Evolutionary conservation across 2,797 vertebrate genomes (phyloP).

Genomic region (Scyliorhinus canicula): DNA sequence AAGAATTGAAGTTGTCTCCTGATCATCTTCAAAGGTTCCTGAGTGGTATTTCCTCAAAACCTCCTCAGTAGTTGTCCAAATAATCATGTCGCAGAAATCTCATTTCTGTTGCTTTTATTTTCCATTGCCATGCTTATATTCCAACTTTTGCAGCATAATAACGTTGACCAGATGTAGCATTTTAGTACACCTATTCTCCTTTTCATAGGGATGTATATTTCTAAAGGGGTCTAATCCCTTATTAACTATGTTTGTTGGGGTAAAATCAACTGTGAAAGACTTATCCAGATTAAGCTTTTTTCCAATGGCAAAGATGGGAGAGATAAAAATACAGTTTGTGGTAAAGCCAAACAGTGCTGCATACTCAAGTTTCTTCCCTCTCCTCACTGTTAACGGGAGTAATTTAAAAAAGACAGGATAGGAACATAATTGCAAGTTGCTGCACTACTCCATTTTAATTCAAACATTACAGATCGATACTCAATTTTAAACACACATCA

Average conservation of each 20-base stretch:
- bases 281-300: neutral
- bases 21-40: no score
- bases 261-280: neutral
- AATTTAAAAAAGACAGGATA: neutral
- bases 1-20: no score
- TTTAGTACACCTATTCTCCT: no score
- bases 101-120: no score
- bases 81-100: no score
- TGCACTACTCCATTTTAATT: constrained; percentile 25
- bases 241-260: neutral
- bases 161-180: no score
- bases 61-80: no score
- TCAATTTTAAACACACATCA: constrained; percentile 19
- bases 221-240: neutral
- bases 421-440: neutral
- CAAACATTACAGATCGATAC: constrained; percentile 24
- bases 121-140: no score
- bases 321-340: neutral
- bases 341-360: neutral
- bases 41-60: no score
- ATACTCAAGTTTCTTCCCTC: neutral
- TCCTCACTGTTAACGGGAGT: neutral
- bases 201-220: no score
- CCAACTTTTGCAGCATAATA: no score
- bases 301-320: neutral